Base-by-base conservation (phyloP, 2,888 invertebrate species). In the Sesamia inferens region DNA sequence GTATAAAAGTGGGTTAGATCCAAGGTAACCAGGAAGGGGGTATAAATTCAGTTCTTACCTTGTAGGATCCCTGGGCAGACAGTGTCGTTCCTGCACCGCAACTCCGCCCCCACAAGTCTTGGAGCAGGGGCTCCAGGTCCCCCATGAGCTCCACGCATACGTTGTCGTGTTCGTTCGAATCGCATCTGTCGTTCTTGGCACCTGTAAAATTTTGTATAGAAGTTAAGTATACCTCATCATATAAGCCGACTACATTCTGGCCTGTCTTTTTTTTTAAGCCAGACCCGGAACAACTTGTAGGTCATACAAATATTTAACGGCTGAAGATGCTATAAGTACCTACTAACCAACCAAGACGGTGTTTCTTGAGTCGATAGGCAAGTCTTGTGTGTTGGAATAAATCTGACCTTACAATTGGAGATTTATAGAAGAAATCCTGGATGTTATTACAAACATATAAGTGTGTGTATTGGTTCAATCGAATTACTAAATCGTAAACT, bases 51-150 rank as follows among this genome's bases (percentile, higher is more conserved):
- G 2, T 44, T 24, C 87, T 89, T 92, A 97, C 97, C 96, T 96
- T 75, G 94, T 88, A 64, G 96, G 95, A 81, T 95, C 92, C 78
- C 96, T 96, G 61, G 96, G 96, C 42, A 97, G 93, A 88, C 98
- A 98, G 84, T 97, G 97, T 67, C 98, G 94, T 64, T 97, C 97
- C 89, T 98, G 98, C 55, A 97, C 97, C 59, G 98, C 97, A 68
- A 98, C 97, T 24, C 98, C 98, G 5, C 97, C 97, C 0, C 98
- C 98, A 90, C 98, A 98, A n/a, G 97, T 96, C 87, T 97, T 96
- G n/a, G 97, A 97, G 90, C 98, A 98, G 16, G 97, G 93, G 82
- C 97, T 97, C 98, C 98, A 98, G 10, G 97, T 92, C 67, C 97
- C 97, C 98, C 98, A 98, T 0, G 97, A 92, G 70, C 97, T 97